phyloP scores from a whole-genome alignment of 2,797 vertebrate species.

The Dendrocincla fuliginosa region DNA sequence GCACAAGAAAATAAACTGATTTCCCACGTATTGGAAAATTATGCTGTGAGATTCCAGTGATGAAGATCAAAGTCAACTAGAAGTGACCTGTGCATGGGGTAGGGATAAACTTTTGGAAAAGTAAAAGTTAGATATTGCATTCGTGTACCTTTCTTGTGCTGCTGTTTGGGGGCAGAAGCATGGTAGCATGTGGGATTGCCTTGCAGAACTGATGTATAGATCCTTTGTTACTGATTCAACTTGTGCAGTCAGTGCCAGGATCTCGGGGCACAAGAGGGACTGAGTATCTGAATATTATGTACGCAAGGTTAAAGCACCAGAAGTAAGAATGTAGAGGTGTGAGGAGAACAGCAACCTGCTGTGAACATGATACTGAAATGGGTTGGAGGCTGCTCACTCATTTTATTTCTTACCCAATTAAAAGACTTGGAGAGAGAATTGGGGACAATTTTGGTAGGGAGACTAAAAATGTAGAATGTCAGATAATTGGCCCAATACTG shows the following conservation, averaged over 20 bases:
- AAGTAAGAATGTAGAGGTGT: background rate
- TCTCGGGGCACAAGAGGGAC: background rate
- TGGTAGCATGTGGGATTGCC: background rate
- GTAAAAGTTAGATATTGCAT: background rate
- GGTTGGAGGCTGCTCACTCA: background rate
- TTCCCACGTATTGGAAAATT: background rate
- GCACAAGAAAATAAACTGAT: background rate
- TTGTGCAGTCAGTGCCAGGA: background rate
- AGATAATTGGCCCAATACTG: background rate
- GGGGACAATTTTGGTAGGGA: background rate
- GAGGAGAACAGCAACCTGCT: background rate
- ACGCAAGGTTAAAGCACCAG: background rate
- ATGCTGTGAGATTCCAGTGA: background rate
- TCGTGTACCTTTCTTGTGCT: background rate
- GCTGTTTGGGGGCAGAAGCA: rapidly evolving
- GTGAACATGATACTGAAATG: background rate
- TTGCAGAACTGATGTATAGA: background rate
- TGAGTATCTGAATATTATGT: background rate
- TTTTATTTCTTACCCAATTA: background rate
- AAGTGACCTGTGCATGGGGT: background rate
- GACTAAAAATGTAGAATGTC: background rate
- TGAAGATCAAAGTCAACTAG: background rate
- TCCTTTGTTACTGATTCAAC: background rate
- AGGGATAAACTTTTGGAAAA: background rate
- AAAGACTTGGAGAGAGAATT: background rate